These are phyloP conservation scores for Lasaia peninsularis DNA, from an alignment of 1,140 invertebrate genomes.

Conservation along the genomic window DNA sequence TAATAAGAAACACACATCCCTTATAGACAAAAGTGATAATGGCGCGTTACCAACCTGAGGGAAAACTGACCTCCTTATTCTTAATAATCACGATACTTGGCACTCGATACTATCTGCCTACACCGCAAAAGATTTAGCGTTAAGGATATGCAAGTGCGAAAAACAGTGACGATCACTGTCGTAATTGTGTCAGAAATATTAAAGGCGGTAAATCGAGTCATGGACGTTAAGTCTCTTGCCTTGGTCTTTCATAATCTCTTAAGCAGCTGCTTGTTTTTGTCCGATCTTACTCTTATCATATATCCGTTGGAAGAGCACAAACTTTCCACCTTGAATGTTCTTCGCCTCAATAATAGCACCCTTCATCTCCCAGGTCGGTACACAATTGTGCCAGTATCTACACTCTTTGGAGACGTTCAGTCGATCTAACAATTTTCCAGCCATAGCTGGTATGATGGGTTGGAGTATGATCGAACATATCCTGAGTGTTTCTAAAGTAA, in stretches of 20 bases:
- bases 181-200: too few relatives aligned
- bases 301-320: conserved; percentile 59
- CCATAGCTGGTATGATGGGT: conserved; percentile 89
- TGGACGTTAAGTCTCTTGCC: too few relatives aligned
- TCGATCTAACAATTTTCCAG: conserved; percentile 82
- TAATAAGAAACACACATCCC: too few relatives aligned
- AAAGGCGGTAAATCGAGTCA: too few relatives aligned
- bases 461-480: conserved; percentile 87
- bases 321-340: conserved; percentile 57
- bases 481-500: conserved; percentile 90
- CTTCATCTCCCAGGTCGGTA: conserved; percentile 49
- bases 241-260: not conserved
- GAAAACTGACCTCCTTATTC: too few relatives aligned
- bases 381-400: conserved; percentile 50
- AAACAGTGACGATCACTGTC: too few relatives aligned
- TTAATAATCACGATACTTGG: too few relatives aligned
- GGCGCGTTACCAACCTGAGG: too few relatives aligned
- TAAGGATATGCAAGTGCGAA: too few relatives aligned
- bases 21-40: too few relatives aligned
- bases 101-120: too few relatives aligned
- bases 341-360: conserved; percentile 55
- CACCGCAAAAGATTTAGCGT: too few relatives aligned
- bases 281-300: conserved; percentile 49
- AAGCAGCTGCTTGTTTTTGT: conserved; percentile 41
- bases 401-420: conserved; percentile 73